phyloP scores from a whole-genome alignment of 2,888 invertebrate genomes.

The Phymatocera aterrima region DNA sequence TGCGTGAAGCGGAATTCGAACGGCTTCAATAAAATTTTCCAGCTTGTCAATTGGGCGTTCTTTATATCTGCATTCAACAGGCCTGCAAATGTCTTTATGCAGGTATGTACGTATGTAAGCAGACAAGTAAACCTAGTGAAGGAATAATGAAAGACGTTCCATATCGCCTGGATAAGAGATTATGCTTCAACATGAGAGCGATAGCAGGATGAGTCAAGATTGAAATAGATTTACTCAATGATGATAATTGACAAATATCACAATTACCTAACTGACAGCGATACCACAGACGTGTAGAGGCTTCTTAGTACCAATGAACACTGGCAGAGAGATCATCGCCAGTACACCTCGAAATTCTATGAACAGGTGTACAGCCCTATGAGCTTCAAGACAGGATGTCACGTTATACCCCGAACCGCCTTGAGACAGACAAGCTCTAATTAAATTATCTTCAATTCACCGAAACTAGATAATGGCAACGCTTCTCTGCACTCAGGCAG shows the following conservation, averaged over 20 bases:
- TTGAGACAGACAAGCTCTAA: constrained; percentile 43
- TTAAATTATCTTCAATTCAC: constrained; percentile 48
- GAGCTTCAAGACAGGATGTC: constrained; percentile 43
- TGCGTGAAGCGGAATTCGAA: neutral
- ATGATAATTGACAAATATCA: constrained; percentile 23
- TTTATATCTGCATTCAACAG: neutral
- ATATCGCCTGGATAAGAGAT: neutral
- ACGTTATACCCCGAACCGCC: constrained; percentile 33
- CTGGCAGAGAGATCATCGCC: neutral
- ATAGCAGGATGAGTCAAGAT: neutral
- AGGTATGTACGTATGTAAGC: neutral
- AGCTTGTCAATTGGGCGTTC: neutral
- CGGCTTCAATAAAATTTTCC: neutral
- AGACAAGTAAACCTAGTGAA: no score
- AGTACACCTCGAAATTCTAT: constrained; percentile 16
- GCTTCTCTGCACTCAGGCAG: constrained; percentile 42
- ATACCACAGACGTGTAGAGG: constrained; percentile 8
- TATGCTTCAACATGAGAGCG: neutral
- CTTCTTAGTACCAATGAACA: neutral
- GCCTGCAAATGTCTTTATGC: neutral
- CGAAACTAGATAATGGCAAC: constrained; percentile 46
- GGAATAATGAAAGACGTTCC: neutral
- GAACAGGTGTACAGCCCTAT: constrained; percentile 18
- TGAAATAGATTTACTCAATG: constrained; percentile 13
- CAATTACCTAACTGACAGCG: constrained; percentile 16